phyloP scores from a whole-genome alignment of 2,113 vertebrate genomes.

The Conger conger region DNA sequence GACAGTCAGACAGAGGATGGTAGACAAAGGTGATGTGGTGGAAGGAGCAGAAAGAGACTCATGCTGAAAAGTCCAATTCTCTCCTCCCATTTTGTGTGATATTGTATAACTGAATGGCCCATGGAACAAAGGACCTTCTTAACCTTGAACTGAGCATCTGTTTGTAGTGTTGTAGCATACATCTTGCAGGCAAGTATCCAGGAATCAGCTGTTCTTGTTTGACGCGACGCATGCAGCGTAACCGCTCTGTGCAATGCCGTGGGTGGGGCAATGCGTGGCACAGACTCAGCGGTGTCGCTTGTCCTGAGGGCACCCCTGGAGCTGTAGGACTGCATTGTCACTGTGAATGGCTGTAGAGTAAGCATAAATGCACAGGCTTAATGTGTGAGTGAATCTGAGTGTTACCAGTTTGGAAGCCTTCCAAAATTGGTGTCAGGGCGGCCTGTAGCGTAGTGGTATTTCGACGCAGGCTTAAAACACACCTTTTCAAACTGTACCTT shows the following conservation, averaged over 20 bases:
- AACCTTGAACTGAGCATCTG: background rate
- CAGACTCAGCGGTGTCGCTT: background rate
- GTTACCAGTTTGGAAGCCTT: background rate
- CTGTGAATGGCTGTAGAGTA: background rate
- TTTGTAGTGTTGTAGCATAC: background rate
- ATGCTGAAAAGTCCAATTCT: too few species aligned
- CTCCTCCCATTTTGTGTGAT: too few species aligned
- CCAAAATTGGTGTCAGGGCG: too few species aligned
- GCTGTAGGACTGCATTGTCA: background rate
- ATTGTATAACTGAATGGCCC: too few species aligned
- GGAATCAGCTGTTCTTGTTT: background rate
- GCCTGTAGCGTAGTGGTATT: too few species aligned
- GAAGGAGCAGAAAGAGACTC: too few species aligned
- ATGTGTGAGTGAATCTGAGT: background rate
- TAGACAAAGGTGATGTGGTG: too few species aligned
- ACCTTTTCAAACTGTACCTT: too few species aligned
- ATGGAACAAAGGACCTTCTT: too few species aligned
- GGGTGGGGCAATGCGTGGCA: background rate
- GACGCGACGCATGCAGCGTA: background rate
- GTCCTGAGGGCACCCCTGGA: background rate
- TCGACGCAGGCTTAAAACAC: too few species aligned
- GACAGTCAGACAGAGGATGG: too few species aligned
- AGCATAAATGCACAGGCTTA: background rate
- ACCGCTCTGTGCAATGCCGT: background rate
- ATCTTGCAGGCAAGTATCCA: slow-evolving; percentile 3